Conservation (phyloP, 1,140 invertebrate genomes). For the Pseudomyrmex cubaensis region DNA sequence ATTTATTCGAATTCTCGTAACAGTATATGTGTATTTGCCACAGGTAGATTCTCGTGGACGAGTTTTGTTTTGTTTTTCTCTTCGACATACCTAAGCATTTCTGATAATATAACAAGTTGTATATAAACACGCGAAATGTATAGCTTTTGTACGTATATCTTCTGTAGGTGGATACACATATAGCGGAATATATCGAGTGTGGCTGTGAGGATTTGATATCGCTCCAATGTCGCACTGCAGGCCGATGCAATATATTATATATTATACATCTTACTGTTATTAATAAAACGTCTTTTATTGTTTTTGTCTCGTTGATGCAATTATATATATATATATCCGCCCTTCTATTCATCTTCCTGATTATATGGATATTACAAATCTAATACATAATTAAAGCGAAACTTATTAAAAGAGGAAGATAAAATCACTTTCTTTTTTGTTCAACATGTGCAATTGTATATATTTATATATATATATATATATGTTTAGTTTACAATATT, state of each 20-base stretch:
- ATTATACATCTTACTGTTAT: constrained; percentile 75
- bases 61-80: background rate
- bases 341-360: background rate
- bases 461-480: constrained; percentile 65
- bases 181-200: background rate
- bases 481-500: constrained; percentile 81
- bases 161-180: constrained; percentile 11
- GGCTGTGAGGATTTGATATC: constrained; percentile 59
- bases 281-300: constrained; percentile 77
- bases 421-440: constrained; percentile 39
- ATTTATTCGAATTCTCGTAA: constrained; percentile 60
- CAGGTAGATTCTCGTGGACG: background rate
- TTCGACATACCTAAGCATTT: constrained; percentile 11
- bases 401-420: background rate
- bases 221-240: constrained; percentile 26
- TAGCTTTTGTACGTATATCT: constrained; percentile 72
- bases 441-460: constrained; percentile 73
- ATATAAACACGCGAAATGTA: constrained; percentile 51
- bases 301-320: constrained; percentile 38
- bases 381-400: background rate
- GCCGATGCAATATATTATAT: constrained; percentile 56
- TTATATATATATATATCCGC: background rate
- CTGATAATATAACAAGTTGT: constrained; percentile 44
- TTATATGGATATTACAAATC: too few species aligned
- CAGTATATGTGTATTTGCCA: background rate